Evolutionary conservation across 2,113 vertebrate species (phyloP).

Genomic region (Esox niger): DNA sequence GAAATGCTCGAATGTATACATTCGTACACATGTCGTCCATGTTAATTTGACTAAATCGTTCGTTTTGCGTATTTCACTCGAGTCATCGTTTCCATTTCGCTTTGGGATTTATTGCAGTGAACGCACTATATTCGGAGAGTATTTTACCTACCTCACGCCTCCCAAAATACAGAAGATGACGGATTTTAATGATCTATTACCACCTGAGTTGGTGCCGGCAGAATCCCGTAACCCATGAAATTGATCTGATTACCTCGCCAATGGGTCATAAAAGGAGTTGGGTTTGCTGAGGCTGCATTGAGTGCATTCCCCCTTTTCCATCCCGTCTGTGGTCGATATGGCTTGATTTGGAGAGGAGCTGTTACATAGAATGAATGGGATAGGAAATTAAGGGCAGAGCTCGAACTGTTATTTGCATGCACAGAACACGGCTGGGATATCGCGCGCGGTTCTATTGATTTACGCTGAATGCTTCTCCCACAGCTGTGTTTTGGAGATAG

Average conservation of each 20-base stretch:
- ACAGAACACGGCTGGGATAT: constrained; percentile 16
- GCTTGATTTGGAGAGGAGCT: constrained; percentile 41
- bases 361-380: constrained; percentile 37
- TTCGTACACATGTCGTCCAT: background rate
- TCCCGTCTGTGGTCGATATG: constrained; percentile 52
- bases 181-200: constrained; percentile 66
- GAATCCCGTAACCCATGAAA: constrained; percentile 70
- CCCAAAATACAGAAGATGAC: constrained; percentile 57
- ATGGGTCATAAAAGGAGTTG: constrained; percentile 58
- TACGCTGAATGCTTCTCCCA: constrained; percentile 38
- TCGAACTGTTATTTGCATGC: constrained; percentile 34
- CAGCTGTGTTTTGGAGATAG: constrained; percentile 46
- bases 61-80: constrained; percentile 13
- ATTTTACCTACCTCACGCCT: constrained; percentile 28
- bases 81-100: constrained; percentile 28
- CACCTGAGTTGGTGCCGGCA: constrained; percentile 57
- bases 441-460: constrained; percentile 33
- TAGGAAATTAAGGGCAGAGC: constrained; percentile 49
- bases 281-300: constrained; percentile 57
- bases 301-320: constrained; percentile 35
- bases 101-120: constrained; percentile 20
- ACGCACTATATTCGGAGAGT: constrained; percentile 9
- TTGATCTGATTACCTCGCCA: constrained; percentile 75
- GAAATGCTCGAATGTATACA: background rate
- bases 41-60: background rate